phyloP scores from a whole-genome alignment of 2,888 invertebrate species.

The Plebejus melissa region DNA sequence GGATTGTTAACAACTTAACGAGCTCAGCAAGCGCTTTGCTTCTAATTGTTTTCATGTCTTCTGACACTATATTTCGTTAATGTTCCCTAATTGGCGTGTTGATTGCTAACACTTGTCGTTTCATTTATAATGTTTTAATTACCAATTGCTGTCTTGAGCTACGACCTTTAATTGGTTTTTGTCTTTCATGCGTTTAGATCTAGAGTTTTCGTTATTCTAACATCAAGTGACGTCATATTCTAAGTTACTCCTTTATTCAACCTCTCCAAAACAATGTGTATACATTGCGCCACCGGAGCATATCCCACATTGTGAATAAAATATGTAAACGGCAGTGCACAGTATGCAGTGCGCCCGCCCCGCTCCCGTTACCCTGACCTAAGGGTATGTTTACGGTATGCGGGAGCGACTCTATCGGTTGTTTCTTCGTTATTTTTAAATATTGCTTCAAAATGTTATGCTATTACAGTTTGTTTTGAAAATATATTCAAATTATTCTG shows the following conservation, averaged over 20 bases:
- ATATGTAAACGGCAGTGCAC: conserved; percentile 71
- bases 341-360: conserved; percentile 52
- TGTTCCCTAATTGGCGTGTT: neutral
- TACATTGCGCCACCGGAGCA: conserved; percentile 5
- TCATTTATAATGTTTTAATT: conserved; percentile 1
- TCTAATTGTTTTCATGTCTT: conserved; percentile 14
- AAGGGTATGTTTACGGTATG: neutral
- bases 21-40: conserved; percentile 15
- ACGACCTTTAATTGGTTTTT: neutral
- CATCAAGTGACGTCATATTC: neutral
- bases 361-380: conserved; percentile 54
- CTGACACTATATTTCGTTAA: conserved; percentile 8
- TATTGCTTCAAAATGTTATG: neutral
- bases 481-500: no score
- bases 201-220: neutral
- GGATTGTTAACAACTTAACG: conserved; percentile 24
- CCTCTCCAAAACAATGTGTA: neutral
- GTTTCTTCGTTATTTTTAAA: neutral
- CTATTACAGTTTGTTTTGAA: neutral
- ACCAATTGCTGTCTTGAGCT: neutral
- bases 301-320: conserved; percentile 12
- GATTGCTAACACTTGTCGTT: conserved; percentile 3
- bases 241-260: neutral
- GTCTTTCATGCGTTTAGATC: neutral
- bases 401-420: conserved; percentile 8